A percentile compares a stretch with the other conserved stretches of the same genome.
Evolutionary conservation across 1,140 invertebrate species (phyloP).

Genomic region (Drosophila arawakana): DNA sequence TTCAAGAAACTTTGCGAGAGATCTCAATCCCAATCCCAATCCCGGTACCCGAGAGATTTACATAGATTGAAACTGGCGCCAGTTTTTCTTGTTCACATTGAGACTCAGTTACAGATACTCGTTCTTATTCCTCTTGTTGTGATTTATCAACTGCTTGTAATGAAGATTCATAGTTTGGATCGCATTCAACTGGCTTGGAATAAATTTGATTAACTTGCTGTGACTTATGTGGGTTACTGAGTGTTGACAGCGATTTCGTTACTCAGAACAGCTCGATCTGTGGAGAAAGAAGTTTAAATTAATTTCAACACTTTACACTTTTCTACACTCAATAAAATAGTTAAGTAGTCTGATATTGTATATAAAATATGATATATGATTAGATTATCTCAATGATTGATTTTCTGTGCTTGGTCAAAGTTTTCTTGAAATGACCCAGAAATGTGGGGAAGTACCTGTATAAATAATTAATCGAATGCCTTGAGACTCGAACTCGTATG

Average conservation of each 20-base stretch:
- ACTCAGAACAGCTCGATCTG: background rate
- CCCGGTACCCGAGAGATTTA: conserved; percentile 3
- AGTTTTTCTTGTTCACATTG: conserved; percentile 24
- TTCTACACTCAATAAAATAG: background rate
- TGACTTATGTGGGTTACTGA: conserved; percentile 36
- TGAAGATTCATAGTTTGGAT: conserved; percentile 35
- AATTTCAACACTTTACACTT: background rate
- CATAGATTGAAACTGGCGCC: conserved; percentile 42
- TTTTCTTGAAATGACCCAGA: background rate
- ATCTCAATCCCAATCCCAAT: too few relatives aligned
- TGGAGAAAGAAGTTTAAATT: background rate
- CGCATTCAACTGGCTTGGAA: conserved; percentile 13
- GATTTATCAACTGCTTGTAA: conserved; percentile 42
- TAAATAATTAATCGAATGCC: conserved; percentile 6
- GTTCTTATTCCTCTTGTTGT: conserved; percentile 7
- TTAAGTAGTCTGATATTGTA: background rate
- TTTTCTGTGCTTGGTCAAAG: too few relatives aligned
- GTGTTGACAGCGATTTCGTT: conserved; percentile 9
- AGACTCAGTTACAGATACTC: background rate
- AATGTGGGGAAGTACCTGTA: background rate
- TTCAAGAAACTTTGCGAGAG: conserved; percentile 69
- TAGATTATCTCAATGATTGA: background rate
- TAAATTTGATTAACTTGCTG: conserved; percentile 29
- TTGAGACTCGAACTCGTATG: conserved; percentile 3
- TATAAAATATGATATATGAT: background rate